Base-by-base conservation (phyloP, 2,113 vertebrate genomes). In the Mormyrus lacerda region DNA sequence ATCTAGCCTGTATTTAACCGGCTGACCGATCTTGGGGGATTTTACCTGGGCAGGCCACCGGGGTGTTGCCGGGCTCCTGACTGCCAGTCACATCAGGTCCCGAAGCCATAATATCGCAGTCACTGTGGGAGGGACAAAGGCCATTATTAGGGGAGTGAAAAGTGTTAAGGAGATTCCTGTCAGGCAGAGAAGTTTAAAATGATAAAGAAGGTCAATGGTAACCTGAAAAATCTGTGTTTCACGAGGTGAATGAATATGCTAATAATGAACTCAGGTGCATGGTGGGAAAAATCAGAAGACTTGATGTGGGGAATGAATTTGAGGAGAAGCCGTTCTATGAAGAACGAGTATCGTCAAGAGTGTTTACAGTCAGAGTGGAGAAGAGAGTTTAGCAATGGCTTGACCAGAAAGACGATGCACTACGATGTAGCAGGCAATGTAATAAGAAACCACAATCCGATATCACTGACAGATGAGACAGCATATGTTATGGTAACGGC, bases 1-100 rank as follows among this genome's bases (percentile, higher is more conserved):
- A 15, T 35, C 13, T 31, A 19, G 27, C 50, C 47, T 4, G 27
- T 13, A 17, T 47, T 15, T 50, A n/a, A 5, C 44, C 10, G 3
- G 83, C 2, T n/a, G 31, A 19, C 85, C 13, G 11, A 9, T 21
- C 10, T 17, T 35, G 13, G 47, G 85, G 21, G n/a, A 9, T 27
- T 91, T 94, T 95, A 96, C 97, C 96, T 95, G 97, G 91, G 92
- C 95, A 96, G 21, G 97, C 96, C 86, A 97, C 96, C 0, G 69
- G 88, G 2, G 83, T 42, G 39, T 97, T 96, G 88, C 95, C 92
- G 55, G 92, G 85, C 89, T 96, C 96, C 92, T 94, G 91, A 90
- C 92, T 93, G 88, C 91, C 90, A 85, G 89, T 92, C 92, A 92
- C 89, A 5, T 96, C 96, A 89, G 93, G 91, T 91, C 93, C 95